Conservation (phyloP, 2,888 invertebrate genomes). For the Agriotes lineatus region DNA sequence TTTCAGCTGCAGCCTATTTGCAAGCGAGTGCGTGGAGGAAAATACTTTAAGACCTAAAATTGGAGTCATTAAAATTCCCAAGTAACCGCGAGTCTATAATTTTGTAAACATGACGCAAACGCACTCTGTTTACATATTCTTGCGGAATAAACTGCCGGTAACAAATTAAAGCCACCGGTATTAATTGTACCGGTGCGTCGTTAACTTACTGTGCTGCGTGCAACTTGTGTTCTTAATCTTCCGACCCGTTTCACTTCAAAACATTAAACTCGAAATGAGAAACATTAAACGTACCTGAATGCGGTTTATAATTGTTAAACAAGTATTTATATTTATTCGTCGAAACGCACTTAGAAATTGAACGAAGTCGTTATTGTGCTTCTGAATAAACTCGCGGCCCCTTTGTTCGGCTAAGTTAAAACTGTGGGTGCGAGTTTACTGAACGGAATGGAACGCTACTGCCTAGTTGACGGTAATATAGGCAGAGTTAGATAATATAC, state of each 20-base stretch:
- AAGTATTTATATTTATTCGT: constrained; percentile 31
- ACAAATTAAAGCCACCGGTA: constrained; percentile 61
- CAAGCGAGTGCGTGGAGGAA: neutral
- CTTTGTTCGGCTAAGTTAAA: neutral
- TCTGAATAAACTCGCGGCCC: neutral
- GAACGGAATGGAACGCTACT: no score
- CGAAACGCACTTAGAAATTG: constrained; percentile 3
- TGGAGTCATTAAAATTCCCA: constrained; percentile 56
- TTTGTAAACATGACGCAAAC: constrained; percentile 57
- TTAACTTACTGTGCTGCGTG: constrained; percentile 50
- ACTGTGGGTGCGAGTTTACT: no score
- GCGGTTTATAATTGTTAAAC: constrained; percentile 38
- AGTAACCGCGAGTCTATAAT: constrained; percentile 57
- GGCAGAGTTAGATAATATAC: no score
- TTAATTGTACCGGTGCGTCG: constrained; percentile 58
- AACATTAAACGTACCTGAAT: constrained; percentile 49
- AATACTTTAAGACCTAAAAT: constrained; percentile 52
- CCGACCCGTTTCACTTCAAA: constrained; percentile 49
- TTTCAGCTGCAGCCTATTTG: no score
- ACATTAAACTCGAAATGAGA: constrained; percentile 53
- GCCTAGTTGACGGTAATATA: no score
- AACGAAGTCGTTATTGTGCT: neutral
- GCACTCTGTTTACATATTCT: constrained; percentile 60
- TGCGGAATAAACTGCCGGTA: constrained; percentile 59
- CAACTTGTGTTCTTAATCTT: constrained; percentile 53